Evolutionary conservation across 1,140 invertebrate species (phyloP).

Genomic region (Teleogryllus occipitalis): DNA sequence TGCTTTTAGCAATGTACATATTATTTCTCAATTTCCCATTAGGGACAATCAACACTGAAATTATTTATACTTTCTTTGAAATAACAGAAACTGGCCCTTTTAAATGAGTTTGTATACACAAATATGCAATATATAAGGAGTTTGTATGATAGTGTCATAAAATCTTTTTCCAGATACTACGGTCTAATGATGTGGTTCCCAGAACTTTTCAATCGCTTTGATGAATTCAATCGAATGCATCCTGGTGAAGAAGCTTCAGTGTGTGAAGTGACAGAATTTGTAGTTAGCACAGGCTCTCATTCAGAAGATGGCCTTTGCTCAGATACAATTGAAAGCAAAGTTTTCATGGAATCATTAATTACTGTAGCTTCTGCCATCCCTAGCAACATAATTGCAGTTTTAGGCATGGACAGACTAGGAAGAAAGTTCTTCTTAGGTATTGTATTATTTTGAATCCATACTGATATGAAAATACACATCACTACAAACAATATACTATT

Average conservation of each 20-base stretch:
- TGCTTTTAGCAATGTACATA: no score
- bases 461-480: neutral
- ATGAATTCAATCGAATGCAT: constrained; percentile 56
- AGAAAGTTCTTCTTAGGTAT: constrained; percentile 78
- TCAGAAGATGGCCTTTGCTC: constrained; percentile 50
- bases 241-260: constrained; percentile 52
- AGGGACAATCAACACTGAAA: no score
- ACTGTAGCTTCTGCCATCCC: constrained; percentile 76
- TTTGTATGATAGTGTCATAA: neutral
- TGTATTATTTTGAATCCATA: constrained; percentile 8
- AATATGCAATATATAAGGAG: no score
- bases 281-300: constrained; percentile 54
- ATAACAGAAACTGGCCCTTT: no score
- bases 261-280: constrained; percentile 66
- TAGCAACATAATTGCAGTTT: constrained; percentile 71
- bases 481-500: neutral
- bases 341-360: constrained; percentile 78
- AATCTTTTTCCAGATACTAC: constrained; percentile 55
- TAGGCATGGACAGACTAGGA: constrained; percentile 68
- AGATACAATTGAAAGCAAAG: constrained; percentile 60
- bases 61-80: no score
- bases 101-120: no score
- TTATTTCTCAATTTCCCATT: no score
- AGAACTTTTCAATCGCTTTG: constrained; percentile 77
- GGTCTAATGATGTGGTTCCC: constrained; percentile 89